Base-by-base conservation (phyloP, 2,888 invertebrate genomes). In the Epirrhoe alternata region DNA sequence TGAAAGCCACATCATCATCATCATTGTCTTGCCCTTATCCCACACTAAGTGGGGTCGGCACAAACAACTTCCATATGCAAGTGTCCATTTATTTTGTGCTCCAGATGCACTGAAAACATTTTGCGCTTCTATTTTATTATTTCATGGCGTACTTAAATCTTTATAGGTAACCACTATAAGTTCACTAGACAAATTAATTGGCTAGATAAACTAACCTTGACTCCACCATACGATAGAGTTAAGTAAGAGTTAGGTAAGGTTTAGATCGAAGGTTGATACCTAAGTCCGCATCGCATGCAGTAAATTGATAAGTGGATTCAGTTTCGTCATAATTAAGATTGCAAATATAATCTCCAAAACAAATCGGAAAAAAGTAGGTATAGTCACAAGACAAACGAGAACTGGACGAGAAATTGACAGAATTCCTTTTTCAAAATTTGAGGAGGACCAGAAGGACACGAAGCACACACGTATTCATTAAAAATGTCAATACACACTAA, bases 201-300 rank as follows among this genome's bases (percentile, higher is more conserved):
- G 38, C 57, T 45, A 31, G 31, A n/a, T 47, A 24, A 57, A 62
- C 54, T 59, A 66, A 66, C 62, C 66, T 66, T 62, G 66, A 62
- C 53, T 59, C 31, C 17, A 58, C 38, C 53, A 50, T 50, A 58
- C 61, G 61, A 52, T 53, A 49, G 50, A 5, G 38, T 42, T 42
- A 35, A 35, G 35, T 35, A 35, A 35, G 35, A 35, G 35, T 8
- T 7, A 61, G 47, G 30, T 24, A 2, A 31, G 45, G 31, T 30
- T 35, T 47, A 47, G 45, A 66, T 53, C 31, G 57, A 52, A 61
- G 31, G 31, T 35, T 53, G 51, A 42, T 53, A 63, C 56, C 42
- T 31, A 52, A 30, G 45, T 24, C 38, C 50, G 47, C 47, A 16
- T 16, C 14, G 47, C 47, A 47, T 47, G 5, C 47, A 47, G 47